Percentiles rank a stretch among this genome's conserved stretches.
Conservation (phyloP, 2,797 vertebrate genomes). For the Arvicola amphibius region DNA sequence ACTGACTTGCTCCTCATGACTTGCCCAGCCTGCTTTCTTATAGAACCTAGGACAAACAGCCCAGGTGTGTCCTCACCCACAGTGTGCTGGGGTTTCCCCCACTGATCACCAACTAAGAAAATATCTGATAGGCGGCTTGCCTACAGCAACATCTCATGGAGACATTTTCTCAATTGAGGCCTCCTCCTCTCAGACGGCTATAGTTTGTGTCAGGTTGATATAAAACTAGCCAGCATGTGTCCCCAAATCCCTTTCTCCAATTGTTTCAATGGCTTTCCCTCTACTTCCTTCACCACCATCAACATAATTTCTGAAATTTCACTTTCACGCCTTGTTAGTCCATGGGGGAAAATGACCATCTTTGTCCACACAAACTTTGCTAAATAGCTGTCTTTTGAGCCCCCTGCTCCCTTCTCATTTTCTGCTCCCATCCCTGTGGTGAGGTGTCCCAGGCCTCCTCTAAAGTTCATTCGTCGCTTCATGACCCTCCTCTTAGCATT, state of each 20-base stretch:
- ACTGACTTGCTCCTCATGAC: not conserved
- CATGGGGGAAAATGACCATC: not conserved
- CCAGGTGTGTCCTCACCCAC: not conserved
- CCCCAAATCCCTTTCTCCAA: not conserved
- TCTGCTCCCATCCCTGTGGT: not conserved
- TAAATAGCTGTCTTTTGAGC: not conserved
- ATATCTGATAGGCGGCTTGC: not conserved
- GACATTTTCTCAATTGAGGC: not conserved
- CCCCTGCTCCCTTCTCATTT: not conserved
- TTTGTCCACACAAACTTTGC: not conserved
- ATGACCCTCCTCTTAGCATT: not conserved
- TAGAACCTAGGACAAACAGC: not conserved
- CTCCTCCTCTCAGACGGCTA: not conserved
- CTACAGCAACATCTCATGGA: not conserved
- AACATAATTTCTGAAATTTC: constrained; percentile 40
- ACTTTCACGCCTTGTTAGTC: not conserved
- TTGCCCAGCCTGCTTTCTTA: not conserved
- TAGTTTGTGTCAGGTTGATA: not conserved
- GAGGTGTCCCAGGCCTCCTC: not conserved
- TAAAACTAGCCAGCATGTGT: not conserved
- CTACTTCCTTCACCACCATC: not conserved
- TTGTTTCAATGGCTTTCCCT: not conserved
- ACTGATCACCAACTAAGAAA: not conserved
- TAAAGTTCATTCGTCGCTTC: not conserved
- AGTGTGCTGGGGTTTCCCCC: not conserved